phyloP scores from a whole-genome alignment of 1,140 invertebrate genomes.

The Pygmarrhopalites habei region DNA sequence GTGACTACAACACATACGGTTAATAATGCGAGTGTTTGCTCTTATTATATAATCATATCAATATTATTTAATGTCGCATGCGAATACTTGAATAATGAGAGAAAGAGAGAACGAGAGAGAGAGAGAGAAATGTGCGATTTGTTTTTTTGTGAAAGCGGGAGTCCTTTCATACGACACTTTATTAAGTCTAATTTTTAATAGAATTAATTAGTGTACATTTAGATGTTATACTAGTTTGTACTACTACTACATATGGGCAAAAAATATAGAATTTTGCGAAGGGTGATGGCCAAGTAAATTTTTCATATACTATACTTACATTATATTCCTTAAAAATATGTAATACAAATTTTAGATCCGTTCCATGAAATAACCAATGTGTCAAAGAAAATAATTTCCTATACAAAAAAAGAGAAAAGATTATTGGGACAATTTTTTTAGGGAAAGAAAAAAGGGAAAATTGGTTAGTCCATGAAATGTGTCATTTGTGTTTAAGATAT shows the following conservation, averaged over 20 bases:
- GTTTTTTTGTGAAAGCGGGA: constrained; percentile 1
- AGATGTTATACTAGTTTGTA: background rate
- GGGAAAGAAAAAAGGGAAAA: no score
- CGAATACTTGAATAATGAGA: background rate
- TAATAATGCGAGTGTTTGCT: background rate
- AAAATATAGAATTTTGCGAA: background rate
- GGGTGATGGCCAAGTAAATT: background rate
- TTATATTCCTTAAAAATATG: background rate
- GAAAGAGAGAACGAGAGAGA: background rate
- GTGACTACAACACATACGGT: no score
- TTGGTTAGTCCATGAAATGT: no score
- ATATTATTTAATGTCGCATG: background rate
- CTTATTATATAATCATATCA: background rate
- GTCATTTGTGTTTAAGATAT: no score
- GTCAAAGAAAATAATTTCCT: no score
- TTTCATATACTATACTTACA: background rate
- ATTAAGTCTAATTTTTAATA: background rate
- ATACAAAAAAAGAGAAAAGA: no score
- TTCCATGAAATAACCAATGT: no score
- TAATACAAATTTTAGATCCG: no score
- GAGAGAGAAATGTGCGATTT: background rate
- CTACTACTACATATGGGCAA: background rate
- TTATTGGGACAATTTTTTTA: no score
- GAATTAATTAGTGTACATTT: background rate
- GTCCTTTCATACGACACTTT: background rate